Evolutionary conservation across 2,113 vertebrate genomes (phyloP).

Genomic region (human (Homo sapiens)): GRCh38 chrX:130776001-130776500

Average conservation of each 20-base stretch:
- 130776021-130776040: constrained; percentile 15
- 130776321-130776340: too few species aligned
- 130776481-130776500: too few species aligned
- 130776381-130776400: too few species aligned
- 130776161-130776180: constrained; percentile 19
- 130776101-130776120: neutral
- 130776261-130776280: constrained; percentile 19
- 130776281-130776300: constrained; percentile 17
- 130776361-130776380: too few species aligned
- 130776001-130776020: neutral
- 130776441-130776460: too few species aligned
- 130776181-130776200: constrained; percentile 40
- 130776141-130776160: constrained; percentile 1
- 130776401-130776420: too few species aligned
- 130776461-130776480: too few species aligned
- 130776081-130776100: neutral
- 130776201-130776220: constrained; percentile 8
- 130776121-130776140: constrained; percentile 38
- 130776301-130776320: neutral
- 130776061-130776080: constrained; percentile 4
- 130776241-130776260: constrained; percentile 23
- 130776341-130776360: too few species aligned
- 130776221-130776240: neutral
- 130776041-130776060: neutral
- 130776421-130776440: too few species aligned